Base-by-base conservation (phyloP, 2,888 invertebrate genomes). In the Caenorhabditis macrosperma region DNA sequence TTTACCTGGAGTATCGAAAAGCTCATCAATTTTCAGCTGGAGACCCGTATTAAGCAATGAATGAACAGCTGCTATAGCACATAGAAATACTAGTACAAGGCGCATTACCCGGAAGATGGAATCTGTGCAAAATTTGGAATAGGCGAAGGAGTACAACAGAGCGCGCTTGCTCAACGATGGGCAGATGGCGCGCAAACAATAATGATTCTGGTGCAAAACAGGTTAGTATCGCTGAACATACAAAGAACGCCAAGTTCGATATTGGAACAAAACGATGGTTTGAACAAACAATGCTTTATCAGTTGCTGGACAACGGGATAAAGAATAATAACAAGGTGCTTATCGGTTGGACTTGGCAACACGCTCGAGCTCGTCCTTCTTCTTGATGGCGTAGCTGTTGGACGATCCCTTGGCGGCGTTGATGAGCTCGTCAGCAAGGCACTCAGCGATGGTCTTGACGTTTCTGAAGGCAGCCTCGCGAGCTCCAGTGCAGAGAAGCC, bases 331-430 rank as follows among this genome's bases (percentile, higher is more conserved):
- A 82, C 72, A 80, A 82, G 74, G 46, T 69, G 64, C 82, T 96
- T 98, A 99, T 95, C 99, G 95, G 94, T 99, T 99, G 92, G 97
- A 98, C 93, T 99, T 99, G 91, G 99, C 99, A 89, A 99, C 99
- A 94, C 99, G 96, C 93, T 99, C 99, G 92, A 99, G 93, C 93
- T 99, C 99, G 92, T 99, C 99, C 93, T 99, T 99, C 94, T 99
- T 99, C 94, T 99, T 99, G 93, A 99, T 99, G 88, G 99, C 99
- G 91, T 99, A 98, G 44, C 97, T 97, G 93, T 99, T 99, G 82
- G 98, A 98, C 83, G 98, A 99, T 86, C 99, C 99, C 94, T 98
- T 99, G 63, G 98, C 97, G 88, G 99, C 99, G 91, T 99, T 99
- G 92, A 99, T 99, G 75, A 99, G 94, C 92, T 99, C 99, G 93